These are phyloP conservation scores for Acanthornis magna DNA, from an alignment of 2,797 vertebrate species.

Conservation along the genomic window DNA sequence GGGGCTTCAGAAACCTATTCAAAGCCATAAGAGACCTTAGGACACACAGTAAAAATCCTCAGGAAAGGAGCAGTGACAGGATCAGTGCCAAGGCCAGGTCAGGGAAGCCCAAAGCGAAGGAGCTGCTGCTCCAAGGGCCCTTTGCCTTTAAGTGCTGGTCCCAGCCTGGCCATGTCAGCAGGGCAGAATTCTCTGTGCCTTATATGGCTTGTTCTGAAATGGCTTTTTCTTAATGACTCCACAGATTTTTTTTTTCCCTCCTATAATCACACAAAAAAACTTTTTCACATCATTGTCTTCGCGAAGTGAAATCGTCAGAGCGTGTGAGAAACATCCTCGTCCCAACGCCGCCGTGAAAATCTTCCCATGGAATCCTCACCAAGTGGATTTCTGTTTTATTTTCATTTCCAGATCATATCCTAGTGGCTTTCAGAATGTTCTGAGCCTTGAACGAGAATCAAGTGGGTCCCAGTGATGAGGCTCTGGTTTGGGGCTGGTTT, in stretches of 20 bases:
- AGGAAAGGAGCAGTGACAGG: neutral
- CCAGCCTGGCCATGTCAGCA: neutral
- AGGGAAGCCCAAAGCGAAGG: neutral
- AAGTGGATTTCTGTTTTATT: neutral
- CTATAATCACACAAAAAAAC: neutral
- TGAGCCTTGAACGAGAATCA: neutral
- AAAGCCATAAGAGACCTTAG: neutral
- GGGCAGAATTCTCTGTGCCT: neutral
- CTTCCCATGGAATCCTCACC: neutral
- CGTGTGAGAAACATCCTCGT: neutral
- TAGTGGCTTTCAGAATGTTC: neutral
- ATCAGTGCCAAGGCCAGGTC: neutral
- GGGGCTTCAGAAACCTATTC: neutral
- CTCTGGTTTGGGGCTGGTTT: neutral
- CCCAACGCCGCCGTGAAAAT: neutral
- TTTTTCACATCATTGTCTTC: conserved; percentile 13
- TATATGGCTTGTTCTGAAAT: conserved; percentile 11
- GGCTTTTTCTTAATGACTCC: neutral
- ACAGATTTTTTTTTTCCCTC: neutral
- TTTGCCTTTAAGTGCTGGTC: neutral
- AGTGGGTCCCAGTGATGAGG: neutral
- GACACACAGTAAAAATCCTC: neutral
- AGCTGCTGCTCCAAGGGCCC: neutral
- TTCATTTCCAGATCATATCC: neutral
- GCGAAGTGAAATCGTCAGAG: neutral